A percentile compares a stretch with the other conserved stretches of the same genome.
Evolutionary conservation across 2,113 vertebrate genomes (phyloP).

Genomic region (Dicaeum eximium): DNA sequence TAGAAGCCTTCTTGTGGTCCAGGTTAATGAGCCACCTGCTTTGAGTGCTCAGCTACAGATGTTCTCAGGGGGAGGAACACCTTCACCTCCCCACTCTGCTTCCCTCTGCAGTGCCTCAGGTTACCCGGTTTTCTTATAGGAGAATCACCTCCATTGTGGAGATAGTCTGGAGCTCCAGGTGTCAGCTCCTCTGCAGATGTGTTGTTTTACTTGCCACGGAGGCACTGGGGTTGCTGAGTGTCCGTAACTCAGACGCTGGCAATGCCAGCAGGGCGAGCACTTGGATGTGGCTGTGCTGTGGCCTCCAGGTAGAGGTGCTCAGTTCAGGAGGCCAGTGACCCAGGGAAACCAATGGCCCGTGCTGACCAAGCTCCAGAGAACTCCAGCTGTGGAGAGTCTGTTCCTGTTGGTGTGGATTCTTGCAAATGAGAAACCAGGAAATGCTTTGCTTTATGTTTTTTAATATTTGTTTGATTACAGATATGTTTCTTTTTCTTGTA

Average conservation of each 20-base stretch:
- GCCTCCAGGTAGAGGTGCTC: background rate
- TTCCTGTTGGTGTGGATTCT: background rate
- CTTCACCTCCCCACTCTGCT: background rate
- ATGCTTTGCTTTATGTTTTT: background rate
- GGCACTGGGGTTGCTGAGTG: background rate
- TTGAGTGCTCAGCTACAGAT: background rate
- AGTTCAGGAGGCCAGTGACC: background rate
- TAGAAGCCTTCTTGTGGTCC: background rate
- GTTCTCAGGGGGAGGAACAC: background rate
- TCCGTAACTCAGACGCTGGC: background rate
- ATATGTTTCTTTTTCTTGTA: background rate
- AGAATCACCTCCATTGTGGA: background rate
- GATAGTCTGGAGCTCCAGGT: background rate
- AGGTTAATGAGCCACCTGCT: background rate
- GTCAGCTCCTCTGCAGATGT: background rate
- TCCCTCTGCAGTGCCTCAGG: background rate
- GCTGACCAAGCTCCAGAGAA: background rate
- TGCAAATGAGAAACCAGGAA: background rate
- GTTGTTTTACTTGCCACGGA: background rate
- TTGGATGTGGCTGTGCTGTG: rapidly evolving
- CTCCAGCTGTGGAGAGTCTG: background rate
- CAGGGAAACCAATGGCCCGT: rapidly evolving
- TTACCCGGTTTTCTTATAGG: background rate
- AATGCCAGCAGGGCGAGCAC: too few species aligned
- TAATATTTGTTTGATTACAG: background rate